Evolutionary conservation across 30 jellyfish, hydroid and myxozoan species (phyloP).

Genomic region (Pseudorhiza aurosa): DNA sequence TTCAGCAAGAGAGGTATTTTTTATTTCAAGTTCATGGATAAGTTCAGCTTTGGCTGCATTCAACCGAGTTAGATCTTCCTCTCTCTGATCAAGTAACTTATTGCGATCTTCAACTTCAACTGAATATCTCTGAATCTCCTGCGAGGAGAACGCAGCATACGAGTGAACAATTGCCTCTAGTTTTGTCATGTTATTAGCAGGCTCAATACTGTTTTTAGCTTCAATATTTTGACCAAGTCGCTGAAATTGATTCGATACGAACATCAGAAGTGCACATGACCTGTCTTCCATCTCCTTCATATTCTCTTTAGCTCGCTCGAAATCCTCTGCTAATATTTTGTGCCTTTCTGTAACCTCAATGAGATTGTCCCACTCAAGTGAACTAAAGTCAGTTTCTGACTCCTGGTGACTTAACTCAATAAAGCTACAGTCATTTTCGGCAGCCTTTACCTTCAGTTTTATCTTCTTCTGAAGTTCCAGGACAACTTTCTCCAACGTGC

Average conservation of each 20-base stretch:
- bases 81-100: background rate
- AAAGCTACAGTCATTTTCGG: conserved; percentile 20
- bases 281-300: background rate
- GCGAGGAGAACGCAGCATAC: background rate
- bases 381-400: conserved; percentile 55
- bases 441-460: conserved; percentile 42
- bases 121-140: background rate
- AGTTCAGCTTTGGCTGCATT: background rate
- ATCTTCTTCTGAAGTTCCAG: conserved; percentile 73
- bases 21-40: background rate
- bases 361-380: conserved; percentile 56
- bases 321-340: conserved; percentile 20
- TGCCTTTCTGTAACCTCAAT: conserved; percentile 46
- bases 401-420: conserved; percentile 48
- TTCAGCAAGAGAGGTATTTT: background rate
- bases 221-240: background rate
- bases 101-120: conserved; percentile 3
- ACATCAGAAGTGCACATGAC: background rate
- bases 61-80: background rate
- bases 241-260: background rate
- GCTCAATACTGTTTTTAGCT: background rate
- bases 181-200: background rate
- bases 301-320: conserved; percentile 5
- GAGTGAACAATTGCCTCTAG: background rate
- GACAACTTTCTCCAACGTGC: conserved; percentile 74